Base-by-base conservation (phyloP, 1,140 invertebrate species). In the Pogonognathellus flavescens region DNA sequence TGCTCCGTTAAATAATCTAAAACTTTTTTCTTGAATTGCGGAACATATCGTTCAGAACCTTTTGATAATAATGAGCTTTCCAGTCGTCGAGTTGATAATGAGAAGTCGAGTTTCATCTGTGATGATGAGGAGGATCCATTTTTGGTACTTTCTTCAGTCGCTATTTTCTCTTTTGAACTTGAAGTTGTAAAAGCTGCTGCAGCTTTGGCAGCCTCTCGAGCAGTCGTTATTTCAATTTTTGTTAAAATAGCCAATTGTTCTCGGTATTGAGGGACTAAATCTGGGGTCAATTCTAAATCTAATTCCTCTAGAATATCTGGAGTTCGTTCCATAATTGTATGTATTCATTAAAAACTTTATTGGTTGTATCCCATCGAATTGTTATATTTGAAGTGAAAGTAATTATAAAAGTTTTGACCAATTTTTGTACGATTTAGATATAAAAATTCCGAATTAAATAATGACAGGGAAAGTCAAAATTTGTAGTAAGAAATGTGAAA, bases 21-120 rank as follows among this genome's bases (percentile, higher is more conserved):
- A 31, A 87, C 86, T 84, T 87, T 87, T 59, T 83, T 22, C 53
- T 87, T 87, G 59, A 85, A 87, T 60, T 87, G 80, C 2, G 84
- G 80, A 11, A 82, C 53, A 25, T 87, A 87, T 60, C 86, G 18
- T 50, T 87, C 86, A 6, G 81, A 82, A n/a, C 60, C 60, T 62
- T 53, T 81, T 57, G 53, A n/a, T n/a, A n/a, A n/a, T n/a, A n/a
- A n/a, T n/a, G n/a, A n/a, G n/a, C n/a, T n/a, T n/a, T n/a, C n/a
- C n/a, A n/a, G n/a, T n/a, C n/a, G n/a, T n/a, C n/a, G n/a, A 81
- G 25, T 25, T 20, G 11, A 11, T 25, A 5, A n/a, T 62, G 20
- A 11, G n/a, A 25, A 66, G 25, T 22, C 25, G 25, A 66, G 0
- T 14, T 20, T 66, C 22, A 22, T 66, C 25, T 66, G 14, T 66